Base-by-base conservation (phyloP, 2,113 vertebrate genomes). In the Ascaphus truei region DNA sequence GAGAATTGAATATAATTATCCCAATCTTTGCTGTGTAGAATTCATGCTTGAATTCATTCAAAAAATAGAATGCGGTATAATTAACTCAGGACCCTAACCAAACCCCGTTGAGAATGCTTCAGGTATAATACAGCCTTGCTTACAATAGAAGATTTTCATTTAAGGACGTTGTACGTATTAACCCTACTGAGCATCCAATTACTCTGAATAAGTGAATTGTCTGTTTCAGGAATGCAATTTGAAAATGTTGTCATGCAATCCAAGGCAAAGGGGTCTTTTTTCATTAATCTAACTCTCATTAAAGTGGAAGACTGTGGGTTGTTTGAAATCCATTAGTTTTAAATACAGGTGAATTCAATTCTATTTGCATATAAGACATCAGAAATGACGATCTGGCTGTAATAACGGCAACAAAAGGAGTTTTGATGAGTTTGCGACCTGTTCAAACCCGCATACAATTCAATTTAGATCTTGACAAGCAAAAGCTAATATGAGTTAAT, bases 81-180 rank as follows among this genome's bases (percentile, higher is more conserved):
- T 93, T 93, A 94, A 91, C 92, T 92, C 91, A 86, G 90, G 93
- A 90, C 89, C 90, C 84, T 83, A 84, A 85, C 87, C 84, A 91
- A 91, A 89, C 95, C 89, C 95, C 94, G 94, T 92, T 95, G 93
- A 98, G 94, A 96, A 90, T 87, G 87, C 85, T 89, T 93, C 92
- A 94, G 92, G 92, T 96, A 96, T 96, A 94, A 95, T 96, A 95
- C 93, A 93, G 92, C 93, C 91, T 93, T 88, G 87, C 90, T 95
- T 94, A 98, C 95, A 98, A 96, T 92, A 91, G 91, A 92, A 96
- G 94, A 94, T 97, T 98, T 98, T 96, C 95, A 98, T 98, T 96
- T 98, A 98, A 98, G 92, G 92, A 96, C 93, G 95, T 92, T 93
- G 93, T 94, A 94, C 92, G 93, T 95, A 98, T 99, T 99, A 98